Percentiles rank a stretch among this genome's conserved stretches.
Conservation (phyloP, 2,888 invertebrate genomes). For the Eilema sororculum region DNA sequence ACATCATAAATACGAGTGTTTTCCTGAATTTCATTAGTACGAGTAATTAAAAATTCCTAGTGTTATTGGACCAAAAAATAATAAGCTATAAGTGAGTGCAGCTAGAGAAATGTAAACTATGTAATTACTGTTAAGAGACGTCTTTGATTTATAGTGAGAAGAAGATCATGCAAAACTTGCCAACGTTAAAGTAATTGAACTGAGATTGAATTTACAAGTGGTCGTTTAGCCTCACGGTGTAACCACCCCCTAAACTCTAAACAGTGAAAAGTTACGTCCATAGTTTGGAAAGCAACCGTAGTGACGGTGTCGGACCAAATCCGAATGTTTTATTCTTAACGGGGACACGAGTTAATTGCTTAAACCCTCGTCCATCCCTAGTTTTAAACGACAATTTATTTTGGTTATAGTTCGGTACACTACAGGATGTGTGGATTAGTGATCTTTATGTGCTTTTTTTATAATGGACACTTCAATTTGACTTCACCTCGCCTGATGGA, state of each 20-base stretch:
- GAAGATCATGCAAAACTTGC: too few relatives aligned
- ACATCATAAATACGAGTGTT: too few relatives aligned
- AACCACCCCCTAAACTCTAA: constrained; percentile 34
- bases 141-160: too few relatives aligned
- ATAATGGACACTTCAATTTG: too few relatives aligned
- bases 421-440: constrained; percentile 63
- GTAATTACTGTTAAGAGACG: too few relatives aligned
- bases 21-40: too few relatives aligned
- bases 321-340: constrained; percentile 84
- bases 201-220: constrained; percentile 21
- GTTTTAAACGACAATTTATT: constrained; percentile 83
- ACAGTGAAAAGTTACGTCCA: constrained; percentile 55
- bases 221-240: constrained; percentile 23
- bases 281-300: constrained; percentile 49
- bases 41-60: too few relatives aligned
- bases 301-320: constrained; percentile 63
- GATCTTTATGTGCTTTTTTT: not conserved
- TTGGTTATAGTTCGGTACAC: constrained; percentile 63
- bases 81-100: too few relatives aligned
- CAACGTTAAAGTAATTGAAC: not conserved
- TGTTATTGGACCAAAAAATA: too few relatives aligned
- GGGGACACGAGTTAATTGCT: constrained; percentile 79
- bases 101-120: too few relatives aligned
- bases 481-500: too few relatives aligned
- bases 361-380: constrained; percentile 83